Evolutionary conservation across 2,113 vertebrate genomes (phyloP), one percentile per base, ranked within the genome.

Genomic region (Hepsetus odoe): DNA sequence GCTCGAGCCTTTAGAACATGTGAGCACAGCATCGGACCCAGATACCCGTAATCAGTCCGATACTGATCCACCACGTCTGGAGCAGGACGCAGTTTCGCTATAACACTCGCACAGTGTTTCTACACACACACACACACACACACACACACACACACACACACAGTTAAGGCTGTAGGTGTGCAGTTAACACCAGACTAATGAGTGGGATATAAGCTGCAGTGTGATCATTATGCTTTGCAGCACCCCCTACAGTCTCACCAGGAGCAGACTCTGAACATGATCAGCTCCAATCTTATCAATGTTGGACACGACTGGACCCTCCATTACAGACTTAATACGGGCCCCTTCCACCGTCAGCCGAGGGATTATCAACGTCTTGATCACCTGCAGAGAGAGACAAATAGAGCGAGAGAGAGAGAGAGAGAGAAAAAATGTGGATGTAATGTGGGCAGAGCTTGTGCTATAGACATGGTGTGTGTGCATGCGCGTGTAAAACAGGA

Each of bases 231-330:
- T 5, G 35, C 4, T 38, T 38, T 38, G 30, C 58, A 32, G 58
- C 26, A 28, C 58, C 58, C 14, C 58, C 58, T 61, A n/a, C 30
- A 64, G 33, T 6, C 69, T 93, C 89, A 97, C 95, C 94, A 97
- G 86, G 68, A 97, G 86, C 38, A 97, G 94, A 74, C 93, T 97
- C 83, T 97, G 96, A 69, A 97, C 95, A 0, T 97, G 96, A 79
- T 97, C 95, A 0, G 95, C 96, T 20, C 96, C 96, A 0, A 96
- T 97, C 80, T 95, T 95, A 86, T 97, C 96, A 0, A 97, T 97
- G 82, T 95, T 97, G 83, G 95, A 95, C 70, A 97, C 83, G 11
- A 97, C 95, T 0, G 92, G 95, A 22, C 96, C 96, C n/a, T 96
- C 96, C 71, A 93, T 88, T 59, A 97, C 91, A 0, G 90, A 86